Percentiles rank a stretch among this genome's conserved stretches.
Evolutionary conservation across 2,797 vertebrate species (phyloP).

Genomic region (Lophotriccus pileatus): DNA sequence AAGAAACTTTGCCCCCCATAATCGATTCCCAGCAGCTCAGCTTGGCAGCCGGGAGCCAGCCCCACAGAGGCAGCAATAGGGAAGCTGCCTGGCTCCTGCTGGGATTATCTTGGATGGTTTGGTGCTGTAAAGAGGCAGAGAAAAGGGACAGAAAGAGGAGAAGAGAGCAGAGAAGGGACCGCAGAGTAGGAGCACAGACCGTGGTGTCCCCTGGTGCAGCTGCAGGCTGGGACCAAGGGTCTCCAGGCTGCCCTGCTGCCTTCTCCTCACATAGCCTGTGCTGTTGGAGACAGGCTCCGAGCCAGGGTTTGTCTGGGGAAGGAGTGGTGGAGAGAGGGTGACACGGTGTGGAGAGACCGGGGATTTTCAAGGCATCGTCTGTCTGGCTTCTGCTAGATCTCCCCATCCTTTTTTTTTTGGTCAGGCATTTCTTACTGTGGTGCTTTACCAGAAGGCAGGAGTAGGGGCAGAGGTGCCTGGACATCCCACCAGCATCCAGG

Average conservation of each 20-base stretch:
- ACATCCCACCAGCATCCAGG: not conserved
- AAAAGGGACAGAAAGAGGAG: not conserved
- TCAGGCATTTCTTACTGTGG: not conserved
- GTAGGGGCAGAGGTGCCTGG: not conserved
- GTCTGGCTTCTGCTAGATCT: not conserved
- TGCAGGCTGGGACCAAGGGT: not conserved
- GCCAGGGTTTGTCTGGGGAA: not conserved
- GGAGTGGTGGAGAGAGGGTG: constrained; percentile 53
- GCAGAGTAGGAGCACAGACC: not conserved
- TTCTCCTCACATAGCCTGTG: not conserved
- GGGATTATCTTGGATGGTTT: not conserved
- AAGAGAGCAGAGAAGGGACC: not conserved
- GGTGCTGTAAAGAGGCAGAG: not conserved
- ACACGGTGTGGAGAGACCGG: constrained; percentile 50
- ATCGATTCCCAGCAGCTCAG: not conserved
- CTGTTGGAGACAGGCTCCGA: not conserved
- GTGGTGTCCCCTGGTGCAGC: not conserved
- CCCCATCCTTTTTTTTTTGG: not conserved
- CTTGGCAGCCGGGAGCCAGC: not conserved
- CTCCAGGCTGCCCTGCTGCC: accelerated
- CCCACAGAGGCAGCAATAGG: not conserved
- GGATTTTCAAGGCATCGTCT: constrained; percentile 7
- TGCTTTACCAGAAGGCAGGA: not conserved
- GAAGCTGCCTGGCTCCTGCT: not conserved
- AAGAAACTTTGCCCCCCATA: not conserved